These are phyloP conservation scores for Apamea crenata DNA, from an alignment of 2,888 invertebrate genomes.

Conservation along the genomic window DNA sequence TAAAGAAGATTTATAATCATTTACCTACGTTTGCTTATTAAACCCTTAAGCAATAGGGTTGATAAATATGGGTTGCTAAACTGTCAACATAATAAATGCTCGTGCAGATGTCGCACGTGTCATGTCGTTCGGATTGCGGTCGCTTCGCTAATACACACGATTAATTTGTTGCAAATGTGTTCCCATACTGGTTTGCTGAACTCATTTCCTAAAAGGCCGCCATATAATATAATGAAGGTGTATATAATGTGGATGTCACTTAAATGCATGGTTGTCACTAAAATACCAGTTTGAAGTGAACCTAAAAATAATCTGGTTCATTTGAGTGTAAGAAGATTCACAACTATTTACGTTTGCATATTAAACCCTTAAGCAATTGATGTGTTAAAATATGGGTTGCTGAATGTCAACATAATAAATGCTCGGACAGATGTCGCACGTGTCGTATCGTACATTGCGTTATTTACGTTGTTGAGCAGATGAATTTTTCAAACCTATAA, in stretches of 20 bases:
- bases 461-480: too few species aligned
- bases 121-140: constrained; percentile 23
- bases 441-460: too few species aligned
- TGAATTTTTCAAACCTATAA: too few species aligned
- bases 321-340: not conserved
- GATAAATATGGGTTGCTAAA: constrained; percentile 31
- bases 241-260: not conserved
- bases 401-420: too few species aligned
- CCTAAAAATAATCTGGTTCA: not conserved
- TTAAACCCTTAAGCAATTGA: too few species aligned
- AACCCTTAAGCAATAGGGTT: constrained; percentile 24
- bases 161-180: constrained; percentile 43
- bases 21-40: constrained; percentile 36
- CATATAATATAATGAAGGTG: not conserved
- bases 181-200: constrained; percentile 17
- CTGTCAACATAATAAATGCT: constrained; percentile 46
- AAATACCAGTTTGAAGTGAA: not conserved
- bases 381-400: too few species aligned
- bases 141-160: constrained; percentile 17
- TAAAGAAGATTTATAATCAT: constrained; percentile 8
- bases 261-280: not conserved
- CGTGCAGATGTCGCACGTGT: constrained; percentile 20
- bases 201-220: not conserved
- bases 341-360: not conserved
- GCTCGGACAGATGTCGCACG: too few species aligned